phyloP scores from a whole-genome alignment of 2,888 invertebrate species.

The Catocala sponsa region DNA sequence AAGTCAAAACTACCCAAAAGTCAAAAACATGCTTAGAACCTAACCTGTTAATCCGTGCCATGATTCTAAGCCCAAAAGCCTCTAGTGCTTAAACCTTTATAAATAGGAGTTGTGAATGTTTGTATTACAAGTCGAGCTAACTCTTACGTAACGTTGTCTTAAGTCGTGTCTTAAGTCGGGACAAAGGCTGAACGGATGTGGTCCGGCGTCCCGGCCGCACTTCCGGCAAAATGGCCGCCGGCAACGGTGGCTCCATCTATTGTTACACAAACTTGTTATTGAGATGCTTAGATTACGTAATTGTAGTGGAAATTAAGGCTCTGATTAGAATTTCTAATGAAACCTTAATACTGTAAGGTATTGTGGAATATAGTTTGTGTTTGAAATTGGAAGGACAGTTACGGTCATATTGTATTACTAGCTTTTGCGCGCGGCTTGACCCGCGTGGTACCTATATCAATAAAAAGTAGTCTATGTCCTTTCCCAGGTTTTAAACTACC shows the following conservation, averaged over 20 bases:
- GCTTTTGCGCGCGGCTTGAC: too few species aligned
- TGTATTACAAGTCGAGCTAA: conserved; percentile 17
- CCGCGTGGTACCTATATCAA: too few species aligned
- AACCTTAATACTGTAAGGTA: neutral
- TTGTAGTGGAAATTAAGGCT: conserved; percentile 40
- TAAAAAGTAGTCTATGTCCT: too few species aligned
- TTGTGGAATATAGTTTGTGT: conserved; percentile 7
- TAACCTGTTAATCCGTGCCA: too few species aligned
- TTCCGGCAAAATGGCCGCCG: conserved; percentile 55
- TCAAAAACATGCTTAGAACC: too few species aligned
- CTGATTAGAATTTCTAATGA: conserved; percentile 15
- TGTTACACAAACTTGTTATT: conserved; percentile 52
- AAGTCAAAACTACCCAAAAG: too few species aligned
- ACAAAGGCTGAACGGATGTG: conserved; percentile 54
- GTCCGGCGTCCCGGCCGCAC: conserved; percentile 48
- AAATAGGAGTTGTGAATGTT: conserved; percentile 14
- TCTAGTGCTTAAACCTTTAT: neutral
- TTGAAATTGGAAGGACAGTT: neutral
- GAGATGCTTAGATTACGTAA: conserved; percentile 47
- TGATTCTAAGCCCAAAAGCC: neutral
- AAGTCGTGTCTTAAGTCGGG: conserved; percentile 42
- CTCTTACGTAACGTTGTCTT: conserved; percentile 48
- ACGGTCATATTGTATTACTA: too few species aligned
- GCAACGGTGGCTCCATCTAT: conserved; percentile 30
- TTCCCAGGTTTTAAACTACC: too few species aligned